Evolutionary conservation across 2,888 invertebrate genomes (phyloP), one percentile per base, ranked within the genome.

Genomic region (Creontiades dilutus): DNA sequence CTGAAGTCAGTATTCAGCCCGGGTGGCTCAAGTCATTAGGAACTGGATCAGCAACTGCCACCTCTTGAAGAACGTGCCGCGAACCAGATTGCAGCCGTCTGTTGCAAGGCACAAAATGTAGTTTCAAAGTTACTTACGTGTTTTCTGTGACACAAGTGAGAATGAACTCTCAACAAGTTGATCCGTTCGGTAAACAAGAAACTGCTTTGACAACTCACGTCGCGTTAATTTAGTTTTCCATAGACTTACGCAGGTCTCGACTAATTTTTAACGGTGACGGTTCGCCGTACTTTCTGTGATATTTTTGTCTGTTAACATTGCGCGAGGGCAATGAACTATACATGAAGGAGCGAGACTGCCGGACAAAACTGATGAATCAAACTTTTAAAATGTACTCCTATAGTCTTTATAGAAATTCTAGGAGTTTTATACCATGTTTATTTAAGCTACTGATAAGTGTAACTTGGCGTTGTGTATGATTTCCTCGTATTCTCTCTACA

Each of bases 141-240:
- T 23, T 16, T 57, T 57, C n/a, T 19, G 23, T 23, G 23, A 23
- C 23, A 23, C 23, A 23, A 68, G 9, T 23, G 23, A 68, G 23
- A 68, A 68, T 23, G 68, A 68, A 68, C 68, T 68, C 68, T 11
- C 23, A 61, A 19, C 19, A 27, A 23, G 68, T 12, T 68, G 23
- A 68, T 68, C n/a, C 23, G 23, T 68, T 68, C 23, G 23, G 68
- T 68, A 68, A 19, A 68, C 68, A 23, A 23, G 19, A 68, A 68
- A 68, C 19, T 12, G 68, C 68, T 68, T 68, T 11, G 68, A 23
- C 27, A 68, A 68, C 68, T 68, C 68, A 68, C 68, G 13, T 52
- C 23, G 27, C 68, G 68, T 68, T 27, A 68, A 68, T 68, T 68
- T 68, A 23, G 68, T 68, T 68, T 37, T 68, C 68, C 68, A 68